A percentile compares a stretch with the other conserved stretches of the same genome.
Evolutionary conservation across 2,888 invertebrate species (phyloP).

Genomic region (Caenorhabditis becei): DNA sequence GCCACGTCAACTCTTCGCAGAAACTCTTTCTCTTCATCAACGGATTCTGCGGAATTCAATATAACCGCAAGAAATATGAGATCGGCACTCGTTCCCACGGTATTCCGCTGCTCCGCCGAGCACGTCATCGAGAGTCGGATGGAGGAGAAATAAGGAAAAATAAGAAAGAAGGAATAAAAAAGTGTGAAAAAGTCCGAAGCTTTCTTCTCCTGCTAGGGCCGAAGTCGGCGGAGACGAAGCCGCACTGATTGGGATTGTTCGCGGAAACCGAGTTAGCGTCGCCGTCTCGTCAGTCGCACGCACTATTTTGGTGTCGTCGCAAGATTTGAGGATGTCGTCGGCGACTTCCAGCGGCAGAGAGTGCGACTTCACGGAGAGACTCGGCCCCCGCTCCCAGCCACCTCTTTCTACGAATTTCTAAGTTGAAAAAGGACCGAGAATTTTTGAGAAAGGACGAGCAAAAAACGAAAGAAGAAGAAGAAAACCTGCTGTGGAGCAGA

Average conservation of each 20-base stretch:
- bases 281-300: slow-evolving; percentile 32
- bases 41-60: slow-evolving; percentile 31
- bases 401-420: slow-evolving; percentile 40
- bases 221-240: slow-evolving; percentile 7
- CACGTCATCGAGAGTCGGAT: slow-evolving; percentile 29
- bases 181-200: slow-evolving; percentile 12
- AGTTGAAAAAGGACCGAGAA: slow-evolving; percentile 33
- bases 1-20: slow-evolving; percentile 4
- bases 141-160: slow-evolving; percentile 13
- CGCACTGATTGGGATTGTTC: slow-evolving; percentile 59
- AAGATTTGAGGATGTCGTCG: slow-evolving; percentile 36
- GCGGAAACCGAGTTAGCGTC: slow-evolving; percentile 58
- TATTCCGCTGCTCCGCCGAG: slow-evolving; percentile 22
- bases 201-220: slow-evolving; percentile 4
- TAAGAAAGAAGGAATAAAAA: slow-evolving; percentile 12
- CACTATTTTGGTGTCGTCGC: slow-evolving; percentile 19
- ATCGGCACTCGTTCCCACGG: slow-evolving; percentile 43
- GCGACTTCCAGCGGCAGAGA: slow-evolving; percentile 20
- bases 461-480: slow-evolving; percentile 3
- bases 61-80: slow-evolving; percentile 52
- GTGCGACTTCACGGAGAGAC: slow-evolving; percentile 15
- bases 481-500: background rate
- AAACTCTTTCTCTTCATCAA: slow-evolving; percentile 10
- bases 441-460: slow-evolving; percentile 35
- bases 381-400: slow-evolving; percentile 22